Evolutionary conservation across 2,888 invertebrate genomes (phyloP).

Genomic region (Chymomyza fuscimana): DNA sequence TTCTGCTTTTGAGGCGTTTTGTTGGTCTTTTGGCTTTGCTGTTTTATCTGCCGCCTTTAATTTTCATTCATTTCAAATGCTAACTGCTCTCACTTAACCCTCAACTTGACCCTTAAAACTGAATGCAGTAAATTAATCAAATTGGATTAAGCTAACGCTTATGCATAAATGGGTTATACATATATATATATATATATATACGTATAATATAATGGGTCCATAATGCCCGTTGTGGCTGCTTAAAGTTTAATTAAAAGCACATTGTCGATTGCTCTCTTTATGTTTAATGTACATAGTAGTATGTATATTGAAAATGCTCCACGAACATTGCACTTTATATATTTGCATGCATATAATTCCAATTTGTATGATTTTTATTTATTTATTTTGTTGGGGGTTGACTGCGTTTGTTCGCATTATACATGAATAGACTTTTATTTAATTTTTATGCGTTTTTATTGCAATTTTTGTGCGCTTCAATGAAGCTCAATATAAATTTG

Average conservation of each 20-base stretch:
- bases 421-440: constrained; percentile 62
- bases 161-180: background rate
- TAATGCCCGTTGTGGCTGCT: constrained; percentile 9
- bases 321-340: constrained; percentile 50
- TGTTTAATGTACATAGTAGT: background rate
- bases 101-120: constrained; percentile 25
- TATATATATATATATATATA: too few relatives aligned
- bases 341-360: background rate
- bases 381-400: constrained; percentile 28
- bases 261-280: constrained; percentile 18
- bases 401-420: constrained; percentile 35
- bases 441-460: constrained; percentile 46
- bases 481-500: constrained; percentile 69
- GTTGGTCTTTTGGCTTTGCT: background rate
- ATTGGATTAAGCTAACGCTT: constrained; percentile 16
- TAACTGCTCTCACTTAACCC: constrained; percentile 37
- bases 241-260: constrained; percentile 70
- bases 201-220: background rate
- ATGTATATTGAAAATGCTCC: background rate
- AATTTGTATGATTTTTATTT: constrained; percentile 1
- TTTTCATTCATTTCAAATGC: background rate
- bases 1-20: background rate
- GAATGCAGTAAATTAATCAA: constrained; percentile 29
- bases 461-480: constrained; percentile 72
- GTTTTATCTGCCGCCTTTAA: background rate